These are phyloP conservation scores for Mola mola DNA, from an alignment of 2,113 vertebrate genomes.

Conservation along the genomic window DNA sequence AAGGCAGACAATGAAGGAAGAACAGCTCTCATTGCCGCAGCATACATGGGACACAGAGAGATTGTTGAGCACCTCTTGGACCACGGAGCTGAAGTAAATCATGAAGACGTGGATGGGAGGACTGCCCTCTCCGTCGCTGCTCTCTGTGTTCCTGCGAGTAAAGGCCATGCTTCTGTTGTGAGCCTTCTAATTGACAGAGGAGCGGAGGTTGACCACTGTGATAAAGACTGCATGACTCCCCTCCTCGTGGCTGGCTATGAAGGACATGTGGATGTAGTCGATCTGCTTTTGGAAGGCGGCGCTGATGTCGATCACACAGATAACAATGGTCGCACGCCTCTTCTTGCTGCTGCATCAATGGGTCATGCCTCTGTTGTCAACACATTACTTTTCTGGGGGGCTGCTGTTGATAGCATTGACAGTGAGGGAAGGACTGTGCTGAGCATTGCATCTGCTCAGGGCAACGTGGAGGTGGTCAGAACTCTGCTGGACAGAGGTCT, in stretches of 20 bases:
- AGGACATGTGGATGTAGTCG: slow-evolving; percentile 96
- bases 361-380: slow-evolving; percentile 96
- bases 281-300: slow-evolving; percentile 95
- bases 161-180: slow-evolving; percentile 94
- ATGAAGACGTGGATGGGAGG: slow-evolving; percentile 94
- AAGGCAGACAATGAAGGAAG: slow-evolving; percentile 97
- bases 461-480: slow-evolving; percentile 96
- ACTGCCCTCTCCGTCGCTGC: slow-evolving; percentile 95
- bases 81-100: slow-evolving; percentile 94
- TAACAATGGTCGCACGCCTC: slow-evolving; percentile 94
- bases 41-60: slow-evolving; percentile 97
- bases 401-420: slow-evolving; percentile 96
- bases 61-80: slow-evolving; percentile 96
- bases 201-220: slow-evolving; percentile 96
- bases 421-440: slow-evolving; percentile 96
- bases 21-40: slow-evolving; percentile 94
- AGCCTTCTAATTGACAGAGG: slow-evolving; percentile 94
- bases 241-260: slow-evolving; percentile 97
- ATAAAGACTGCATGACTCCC: slow-evolving; percentile 98
- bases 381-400: slow-evolving; percentile 96
- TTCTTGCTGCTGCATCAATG: slow-evolving; percentile 98
- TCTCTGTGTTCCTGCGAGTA: slow-evolving; percentile 95
- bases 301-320: slow-evolving; percentile 97
- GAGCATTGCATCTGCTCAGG: slow-evolving; percentile 97
- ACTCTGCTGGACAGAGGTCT: slow-evolving; percentile 98